These are phyloP conservation scores for Sterrhoptilus dennistouni DNA, from an alignment of 2,113 vertebrate species.

Conservation along the genomic window DNA sequence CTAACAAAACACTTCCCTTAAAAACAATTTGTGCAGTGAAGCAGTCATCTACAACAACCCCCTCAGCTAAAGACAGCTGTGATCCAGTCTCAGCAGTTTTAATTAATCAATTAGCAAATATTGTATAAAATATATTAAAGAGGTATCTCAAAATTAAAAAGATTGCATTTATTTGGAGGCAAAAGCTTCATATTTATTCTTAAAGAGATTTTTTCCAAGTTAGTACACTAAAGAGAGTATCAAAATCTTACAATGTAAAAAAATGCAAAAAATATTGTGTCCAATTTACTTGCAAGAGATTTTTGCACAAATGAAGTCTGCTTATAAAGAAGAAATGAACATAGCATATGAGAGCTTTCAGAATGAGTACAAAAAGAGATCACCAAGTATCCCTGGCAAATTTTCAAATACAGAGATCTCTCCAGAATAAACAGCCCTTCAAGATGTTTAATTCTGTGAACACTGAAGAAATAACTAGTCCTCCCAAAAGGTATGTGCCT, in stretches of 20 bases:
- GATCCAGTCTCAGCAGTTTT: neutral
- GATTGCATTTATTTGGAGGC: neutral
- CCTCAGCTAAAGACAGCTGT: neutral
- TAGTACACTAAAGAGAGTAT: neutral
- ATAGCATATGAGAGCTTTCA: neutral
- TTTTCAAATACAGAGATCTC: neutral
- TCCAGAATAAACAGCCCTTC: neutral
- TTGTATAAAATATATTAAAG: neutral
- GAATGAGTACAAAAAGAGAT: neutral
- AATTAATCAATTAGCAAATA: slow-evolving; percentile 20
- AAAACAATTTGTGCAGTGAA: slow-evolving; percentile 16
- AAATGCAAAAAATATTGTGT: neutral
- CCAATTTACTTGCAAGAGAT: neutral
- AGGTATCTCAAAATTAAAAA: neutral
- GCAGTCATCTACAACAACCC: neutral
- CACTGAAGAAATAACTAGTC: neutral
- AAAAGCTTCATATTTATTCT: neutral
- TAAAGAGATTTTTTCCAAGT: neutral
- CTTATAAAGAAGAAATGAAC: neutral
- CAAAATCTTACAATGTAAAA: neutral
- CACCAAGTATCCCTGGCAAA: neutral
- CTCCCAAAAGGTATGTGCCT: neutral
- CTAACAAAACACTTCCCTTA: neutral
- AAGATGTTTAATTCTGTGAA: neutral
- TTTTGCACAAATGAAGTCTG: neutral